phyloP scores from a whole-genome alignment of 2,113 vertebrate species.

The Zosterops japonicus region DNA sequence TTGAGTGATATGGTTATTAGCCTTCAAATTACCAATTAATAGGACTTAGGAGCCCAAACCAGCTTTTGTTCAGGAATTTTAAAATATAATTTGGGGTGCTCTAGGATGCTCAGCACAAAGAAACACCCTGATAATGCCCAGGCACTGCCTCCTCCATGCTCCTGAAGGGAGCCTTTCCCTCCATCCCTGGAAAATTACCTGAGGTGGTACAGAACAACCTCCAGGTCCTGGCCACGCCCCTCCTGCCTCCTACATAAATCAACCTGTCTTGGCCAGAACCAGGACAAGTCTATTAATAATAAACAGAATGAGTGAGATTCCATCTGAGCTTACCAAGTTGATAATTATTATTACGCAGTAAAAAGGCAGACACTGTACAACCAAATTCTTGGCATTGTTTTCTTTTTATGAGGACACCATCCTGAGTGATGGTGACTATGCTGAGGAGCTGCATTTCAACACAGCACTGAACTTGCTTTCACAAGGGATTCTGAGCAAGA shows the following conservation, averaged over 20 bases:
- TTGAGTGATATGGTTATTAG: not conserved
- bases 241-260: not conserved
- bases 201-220: not conserved
- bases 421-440: not conserved
- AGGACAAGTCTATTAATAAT: not conserved
- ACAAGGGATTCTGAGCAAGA: not conserved
- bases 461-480: not conserved
- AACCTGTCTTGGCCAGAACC: not conserved
- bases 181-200: not conserved
- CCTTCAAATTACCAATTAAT: not conserved
- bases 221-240: not conserved
- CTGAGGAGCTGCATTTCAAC: not conserved
- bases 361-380: not conserved
- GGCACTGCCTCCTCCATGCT: not conserved
- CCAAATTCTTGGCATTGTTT: not conserved
- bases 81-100: not conserved
- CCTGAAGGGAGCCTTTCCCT: not conserved
- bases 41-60: not conserved
- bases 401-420: not conserved
- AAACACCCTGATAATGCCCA: not conserved
- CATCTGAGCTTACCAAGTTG: not conserved
- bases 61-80: not conserved
- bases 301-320: not conserved
- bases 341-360: not conserved
- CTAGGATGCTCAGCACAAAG: rapidly evolving